Evolutionary conservation across 2,113 vertebrate genomes (phyloP).

Genomic region (Myrmophylax atrothorax): DNA sequence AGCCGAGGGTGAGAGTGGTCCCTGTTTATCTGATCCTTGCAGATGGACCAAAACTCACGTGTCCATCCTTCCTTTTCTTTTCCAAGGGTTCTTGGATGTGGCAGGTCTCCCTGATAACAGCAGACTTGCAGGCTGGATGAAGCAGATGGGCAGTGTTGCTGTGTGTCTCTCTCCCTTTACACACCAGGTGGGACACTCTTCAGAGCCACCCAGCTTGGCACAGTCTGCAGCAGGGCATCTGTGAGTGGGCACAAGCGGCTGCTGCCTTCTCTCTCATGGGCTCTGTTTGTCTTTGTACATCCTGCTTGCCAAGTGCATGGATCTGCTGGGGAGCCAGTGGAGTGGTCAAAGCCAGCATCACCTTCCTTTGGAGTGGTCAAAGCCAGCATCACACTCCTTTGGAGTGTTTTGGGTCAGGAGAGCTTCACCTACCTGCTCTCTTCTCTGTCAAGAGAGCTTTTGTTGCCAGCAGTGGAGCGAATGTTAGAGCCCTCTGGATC

Average conservation of each 20-base stretch:
- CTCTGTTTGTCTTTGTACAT: neutral
- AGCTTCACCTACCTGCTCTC: neutral
- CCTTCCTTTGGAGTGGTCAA: neutral
- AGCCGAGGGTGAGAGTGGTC: neutral
- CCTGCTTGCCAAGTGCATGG: neutral
- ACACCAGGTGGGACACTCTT: neutral
- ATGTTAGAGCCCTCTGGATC: neutral
- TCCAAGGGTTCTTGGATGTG: neutral
- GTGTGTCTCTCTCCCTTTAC: neutral
- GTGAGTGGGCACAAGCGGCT: neutral
- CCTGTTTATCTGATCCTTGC: neutral
- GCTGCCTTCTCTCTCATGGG: rapidly evolving
- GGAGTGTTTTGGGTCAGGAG: neutral
- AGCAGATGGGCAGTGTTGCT: neutral
- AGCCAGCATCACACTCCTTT: neutral
- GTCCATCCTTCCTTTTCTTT: neutral
- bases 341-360: neutral
- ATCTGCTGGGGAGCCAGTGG: neutral
- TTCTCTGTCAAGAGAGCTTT: rapidly evolving
- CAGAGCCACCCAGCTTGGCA: neutral
- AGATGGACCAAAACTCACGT: neutral
- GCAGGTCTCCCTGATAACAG: neutral
- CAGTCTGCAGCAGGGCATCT: neutral
- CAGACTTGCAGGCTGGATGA: neutral
- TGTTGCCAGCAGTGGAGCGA: neutral